These are phyloP conservation scores for Acleris literana DNA, from an alignment of 2,888 invertebrate species.

Conservation along the genomic window DNA sequence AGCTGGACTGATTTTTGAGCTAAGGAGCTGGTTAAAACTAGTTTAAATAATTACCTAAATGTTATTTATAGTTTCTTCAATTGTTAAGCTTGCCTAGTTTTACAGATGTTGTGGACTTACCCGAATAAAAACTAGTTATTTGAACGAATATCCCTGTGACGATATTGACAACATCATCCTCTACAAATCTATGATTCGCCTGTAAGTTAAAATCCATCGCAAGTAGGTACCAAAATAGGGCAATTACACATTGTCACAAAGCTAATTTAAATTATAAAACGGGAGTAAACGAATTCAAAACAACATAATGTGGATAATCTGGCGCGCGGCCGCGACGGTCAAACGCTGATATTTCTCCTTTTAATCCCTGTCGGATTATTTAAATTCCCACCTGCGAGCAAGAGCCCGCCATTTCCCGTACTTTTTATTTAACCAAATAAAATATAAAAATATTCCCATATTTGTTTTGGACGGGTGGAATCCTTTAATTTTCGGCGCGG, in stretches of 20 bases:
- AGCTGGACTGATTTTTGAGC: too few relatives aligned
- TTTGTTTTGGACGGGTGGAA: conserved; percentile 81
- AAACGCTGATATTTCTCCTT: conserved; percentile 82
- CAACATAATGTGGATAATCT: conserved; percentile 73
- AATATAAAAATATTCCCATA: conserved; percentile 81
- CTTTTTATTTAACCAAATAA: conserved; percentile 79
- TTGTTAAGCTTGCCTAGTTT: too few relatives aligned
- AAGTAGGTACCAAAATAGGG: conserved; percentile 1
- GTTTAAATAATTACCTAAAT: too few relatives aligned
- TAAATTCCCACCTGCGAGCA: conserved; percentile 82
- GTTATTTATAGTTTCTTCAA: too few relatives aligned
- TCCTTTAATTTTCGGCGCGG: conserved; percentile 81
- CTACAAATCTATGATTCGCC: too few relatives aligned
- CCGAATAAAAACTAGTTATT: too few relatives aligned
- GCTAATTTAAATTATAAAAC: conserved; percentile 71
- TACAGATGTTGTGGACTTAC: too few relatives aligned
- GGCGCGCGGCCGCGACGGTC: conserved; percentile 69
- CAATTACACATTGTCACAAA: conserved; percentile 44
- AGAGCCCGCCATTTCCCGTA: conserved; percentile 62
- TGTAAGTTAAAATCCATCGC: background rate
- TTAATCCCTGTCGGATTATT: conserved; percentile 84
- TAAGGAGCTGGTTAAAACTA: too few relatives aligned
- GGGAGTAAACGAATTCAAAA: conserved; percentile 63
- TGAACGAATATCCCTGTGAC: too few relatives aligned
- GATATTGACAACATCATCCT: too few relatives aligned